Evolutionary conservation across 2,797 vertebrate genomes (phyloP).

Genomic region (Hypotaenidia okinawae): DNA sequence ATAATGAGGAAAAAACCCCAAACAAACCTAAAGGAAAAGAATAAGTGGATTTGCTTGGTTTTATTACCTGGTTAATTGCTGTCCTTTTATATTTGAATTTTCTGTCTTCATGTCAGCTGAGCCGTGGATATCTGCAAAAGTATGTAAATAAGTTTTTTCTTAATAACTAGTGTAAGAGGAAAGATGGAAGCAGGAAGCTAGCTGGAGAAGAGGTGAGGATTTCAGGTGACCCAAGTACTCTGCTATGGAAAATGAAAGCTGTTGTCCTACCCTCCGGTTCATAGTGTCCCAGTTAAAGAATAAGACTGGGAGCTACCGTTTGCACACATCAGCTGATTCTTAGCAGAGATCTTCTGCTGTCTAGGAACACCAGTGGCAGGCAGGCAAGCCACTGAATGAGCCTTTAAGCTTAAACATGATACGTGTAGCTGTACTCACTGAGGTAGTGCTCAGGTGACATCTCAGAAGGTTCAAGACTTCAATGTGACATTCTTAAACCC

Average conservation of each 20-base stretch:
- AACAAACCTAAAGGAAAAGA: not conserved
- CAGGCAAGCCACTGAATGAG: not conserved
- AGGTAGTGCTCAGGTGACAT: not conserved
- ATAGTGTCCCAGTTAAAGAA: not conserved
- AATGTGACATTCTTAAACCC: not conserved
- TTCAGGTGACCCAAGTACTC: not conserved
- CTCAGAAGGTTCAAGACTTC: not conserved
- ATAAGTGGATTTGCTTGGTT: conserved; percentile 12
- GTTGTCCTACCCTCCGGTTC: not conserved
- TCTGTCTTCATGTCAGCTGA: not conserved
- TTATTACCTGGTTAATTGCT: not conserved
- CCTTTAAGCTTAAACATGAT: not conserved
- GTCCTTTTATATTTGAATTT: not conserved
- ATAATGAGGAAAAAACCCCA: not conserved
- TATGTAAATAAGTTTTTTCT: not conserved
- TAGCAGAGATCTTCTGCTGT: not conserved
- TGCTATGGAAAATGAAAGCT: not conserved
- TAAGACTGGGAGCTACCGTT: not conserved
- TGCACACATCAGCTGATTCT: not conserved
- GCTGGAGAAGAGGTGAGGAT: conserved; percentile 1
- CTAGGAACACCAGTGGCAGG: not conserved
- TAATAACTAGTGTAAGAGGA: conserved; percentile 21
- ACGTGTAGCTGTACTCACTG: not conserved
- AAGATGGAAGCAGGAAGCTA: not conserved
- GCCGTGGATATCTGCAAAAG: not conserved